Conservation (phyloP, 2,888 invertebrate species). For the Agriopis marginaria region DNA sequence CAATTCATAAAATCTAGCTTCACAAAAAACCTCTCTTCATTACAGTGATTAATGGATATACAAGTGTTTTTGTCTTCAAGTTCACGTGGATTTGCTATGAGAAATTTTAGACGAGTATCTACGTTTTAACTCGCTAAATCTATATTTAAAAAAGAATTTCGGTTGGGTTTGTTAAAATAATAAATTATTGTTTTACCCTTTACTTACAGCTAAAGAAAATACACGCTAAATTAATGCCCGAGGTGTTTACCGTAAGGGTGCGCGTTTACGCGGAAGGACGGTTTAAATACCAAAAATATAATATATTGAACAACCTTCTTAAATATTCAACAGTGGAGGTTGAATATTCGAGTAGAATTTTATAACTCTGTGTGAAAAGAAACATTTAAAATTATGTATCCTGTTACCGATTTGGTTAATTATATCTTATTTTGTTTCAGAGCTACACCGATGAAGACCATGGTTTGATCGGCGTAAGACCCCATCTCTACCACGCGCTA, state of each 20-base stretch:
- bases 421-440: constrained; percentile 82
- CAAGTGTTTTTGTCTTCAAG: constrained; percentile 1
- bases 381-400: neutral
- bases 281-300: neutral
- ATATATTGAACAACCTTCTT: no score
- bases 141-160: neutral
- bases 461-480: constrained; percentile 92
- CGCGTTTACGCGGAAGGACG: neutral
- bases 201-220: neutral
- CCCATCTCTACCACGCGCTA: constrained; percentile 95
- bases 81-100: neutral
- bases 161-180: neutral
- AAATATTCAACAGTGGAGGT: no score
- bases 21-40: neutral
- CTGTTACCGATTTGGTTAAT: neutral
- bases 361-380: no score
- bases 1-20: neutral
- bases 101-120: neutral
- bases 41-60: constrained; percentile 1
- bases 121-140: neutral
- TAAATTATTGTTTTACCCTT: neutral
- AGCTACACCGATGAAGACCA: constrained; percentile 98
- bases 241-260: neutral
- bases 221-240: neutral
- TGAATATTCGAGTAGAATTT: no score